Base-by-base conservation (phyloP, 2,113 vertebrate species). In the Numenius arquata region DNA sequence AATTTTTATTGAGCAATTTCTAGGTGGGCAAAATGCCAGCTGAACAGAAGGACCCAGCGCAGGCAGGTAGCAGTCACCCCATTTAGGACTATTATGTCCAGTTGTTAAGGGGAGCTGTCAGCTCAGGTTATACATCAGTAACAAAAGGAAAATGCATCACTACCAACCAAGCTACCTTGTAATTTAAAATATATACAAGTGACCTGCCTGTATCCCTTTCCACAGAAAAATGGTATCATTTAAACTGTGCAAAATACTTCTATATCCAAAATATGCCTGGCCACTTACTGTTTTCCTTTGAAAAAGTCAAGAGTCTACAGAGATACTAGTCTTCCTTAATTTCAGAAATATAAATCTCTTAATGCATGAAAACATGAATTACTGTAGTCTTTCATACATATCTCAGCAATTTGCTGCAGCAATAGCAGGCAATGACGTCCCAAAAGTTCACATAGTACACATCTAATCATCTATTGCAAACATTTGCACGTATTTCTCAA, bases 11-110 rank as follows among this genome's bases (percentile, higher is more conserved):
- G 76, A 89, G 66, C 68, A 89, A 76, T 89, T 93, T 92, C 62
- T 75, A 45, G 21, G 70, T 71, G 22, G 96, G 94, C 89, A 71
- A 27, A 55, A 75, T n/a, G 92, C 96, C 95, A 97, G 52, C 34
- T 47, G 89, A 87, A 92, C 90, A 96, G 88, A 95, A 94, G 90
- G 95, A 63, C 56, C 22, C 9, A 1, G 84, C 2, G 0, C 72
- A 71, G 40, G 68, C 70, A 82, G 79, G 73, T 76, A 90, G 20
- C 83, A 89, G 30, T 25, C 86, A 82, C 73, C 80, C 56, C 52
- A 36, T 53, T 94, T 50, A 88, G 81, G 53, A 29, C 56, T 73
- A 63, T 75, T 90, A 82, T 27, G 61, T 45, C 73, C 84, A 73
- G 83, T 85, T 90, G 90, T 93, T 92, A 53, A 30, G 15, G 65